Base-by-base conservation (phyloP, 2,888 invertebrate genomes). In the Sericinus montela region DNA sequence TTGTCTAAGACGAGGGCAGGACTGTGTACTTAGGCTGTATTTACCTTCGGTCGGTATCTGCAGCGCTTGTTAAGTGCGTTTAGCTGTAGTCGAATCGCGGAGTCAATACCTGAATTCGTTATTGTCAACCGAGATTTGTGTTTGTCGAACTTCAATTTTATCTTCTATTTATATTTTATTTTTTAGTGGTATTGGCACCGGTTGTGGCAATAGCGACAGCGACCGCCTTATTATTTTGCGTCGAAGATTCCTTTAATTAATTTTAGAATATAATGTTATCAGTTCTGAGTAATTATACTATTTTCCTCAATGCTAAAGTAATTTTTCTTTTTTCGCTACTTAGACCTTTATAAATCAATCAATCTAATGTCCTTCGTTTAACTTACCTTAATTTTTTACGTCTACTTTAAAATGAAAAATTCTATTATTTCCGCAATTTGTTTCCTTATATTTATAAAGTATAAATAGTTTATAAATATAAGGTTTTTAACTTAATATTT, bases 21-120 rank as follows among this genome's bases (percentile, higher is more conserved):
- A 52, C 53, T 58, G 52, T 64, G 56, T 69, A 59, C 67, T 66
- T 69, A 65, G 61, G 63, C 57, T 69, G 58, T 67, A 67, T 71
- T 66, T 65, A 57, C 59, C 60, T 56, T 58, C 55, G 48, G 49
- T 45, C 46, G 42, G 45, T 42, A 49, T 53, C 53, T 48, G 47
- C 42, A 45, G 42, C 34, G 48, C 32, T 23, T 48, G 52, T 52
- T 56, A 59, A 63, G 59, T 66, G 60, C 54, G 52, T 58, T 59
- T 52, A 41, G 55, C 32, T 62, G 64, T 60, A 53, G 40, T 35
- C 35, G 23, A 40, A 30, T 50, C 51, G 46, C 45, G 51, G 28
- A 40, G 49, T 40, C 35, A 50, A 45, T 40, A 50, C 29, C 3
- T 25, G 36, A 50, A 45, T 50, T 40, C 9, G 30, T 50, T 40